Percentiles rank a stretch among this genome's conserved stretches.
Conservation (phyloP, 2,888 invertebrate genomes). For the Suillia variegata region DNA sequence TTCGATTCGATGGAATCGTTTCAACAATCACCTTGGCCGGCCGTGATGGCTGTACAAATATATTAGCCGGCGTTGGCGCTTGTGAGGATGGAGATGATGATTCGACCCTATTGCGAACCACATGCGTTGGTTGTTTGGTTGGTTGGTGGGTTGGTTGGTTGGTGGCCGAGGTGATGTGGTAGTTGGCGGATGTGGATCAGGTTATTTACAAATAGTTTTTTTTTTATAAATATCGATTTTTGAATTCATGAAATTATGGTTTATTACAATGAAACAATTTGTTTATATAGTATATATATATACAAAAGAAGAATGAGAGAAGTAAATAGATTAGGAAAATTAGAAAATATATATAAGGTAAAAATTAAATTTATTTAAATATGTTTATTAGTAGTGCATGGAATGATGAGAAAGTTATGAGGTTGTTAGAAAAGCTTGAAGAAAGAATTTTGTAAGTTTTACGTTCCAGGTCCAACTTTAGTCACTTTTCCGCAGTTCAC, state of each 20-base stretch:
- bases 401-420: background rate
- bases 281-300: too few species aligned
- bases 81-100: conserved; percentile 44
- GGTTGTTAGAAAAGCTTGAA: conserved; percentile 1
- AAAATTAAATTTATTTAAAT: too few species aligned
- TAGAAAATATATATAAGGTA: background rate
- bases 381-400: background rate
- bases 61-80: conserved; percentile 49
- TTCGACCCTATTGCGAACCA: conserved; percentile 48
- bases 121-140: conserved; percentile 23
- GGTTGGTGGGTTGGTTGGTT: conserved; percentile 23
- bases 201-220: conserved; percentile 44
- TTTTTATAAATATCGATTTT: too few species aligned
- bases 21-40: conserved; percentile 48
- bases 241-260: conserved; percentile 28
- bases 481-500: conserved; percentile 19
- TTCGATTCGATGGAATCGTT: conserved; percentile 47
- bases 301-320: conserved; percentile 35
- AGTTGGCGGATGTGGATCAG: conserved; percentile 22
- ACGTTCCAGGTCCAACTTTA: conserved; percentile 22
- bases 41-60: conserved; percentile 48
- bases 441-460: conserved; percentile 19
- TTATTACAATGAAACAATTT: conserved; percentile 32
- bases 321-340: conserved; percentile 26
- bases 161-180: conserved; percentile 15